Evolutionary conservation across 2,888 invertebrate genomes (phyloP), one percentile per base, ranked within the genome.

Genomic region (Cordylochernes scorpioides): DNA sequence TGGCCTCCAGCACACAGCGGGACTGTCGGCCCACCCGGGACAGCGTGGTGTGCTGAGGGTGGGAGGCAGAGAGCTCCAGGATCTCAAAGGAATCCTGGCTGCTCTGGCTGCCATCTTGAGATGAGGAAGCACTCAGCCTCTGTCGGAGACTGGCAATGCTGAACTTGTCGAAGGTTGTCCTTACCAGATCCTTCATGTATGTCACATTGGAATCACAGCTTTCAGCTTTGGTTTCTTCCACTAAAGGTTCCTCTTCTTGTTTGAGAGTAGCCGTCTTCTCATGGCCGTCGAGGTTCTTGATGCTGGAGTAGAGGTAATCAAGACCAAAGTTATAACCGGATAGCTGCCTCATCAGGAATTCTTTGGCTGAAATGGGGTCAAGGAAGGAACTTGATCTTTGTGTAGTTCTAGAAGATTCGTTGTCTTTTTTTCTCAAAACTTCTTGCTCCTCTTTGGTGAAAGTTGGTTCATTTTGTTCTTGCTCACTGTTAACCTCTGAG

Each of bases 121-220:
- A 17, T 21, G 21, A 21, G 7, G 26, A 26, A 14, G 15, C 13
- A 26, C 26, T 26, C 15, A 14, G 10, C 17, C 26, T 26, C 15
- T 15, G 7, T 26, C 26, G 15, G 14, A 17, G 57, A 7, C 71
- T 71, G 28, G 71, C 50, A 22, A 67, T 68, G 5, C 64, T 68
- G 5, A 70, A 69, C 53, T 67, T 68, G 44, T 68, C 70, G 3
- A 70, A 68, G 5, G 71, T 68, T 27, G 67, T 70, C 53, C 67
- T 68, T 0, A 71, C 70, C 21, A 70, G 68, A 51, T 71, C 69
- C 15, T 25, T 19, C 13, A 28, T 19, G 3, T 15, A 28, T 5
- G 19, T 15, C 13, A 10, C 13, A 13, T 28, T 16, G 10, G 12
- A n/a, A 17, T 15, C 16, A 9, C n/a, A 10, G 17, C 10, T 17